Base-by-base conservation (phyloP, 2,888 invertebrate species). In the Sympetrum striolatum region DNA sequence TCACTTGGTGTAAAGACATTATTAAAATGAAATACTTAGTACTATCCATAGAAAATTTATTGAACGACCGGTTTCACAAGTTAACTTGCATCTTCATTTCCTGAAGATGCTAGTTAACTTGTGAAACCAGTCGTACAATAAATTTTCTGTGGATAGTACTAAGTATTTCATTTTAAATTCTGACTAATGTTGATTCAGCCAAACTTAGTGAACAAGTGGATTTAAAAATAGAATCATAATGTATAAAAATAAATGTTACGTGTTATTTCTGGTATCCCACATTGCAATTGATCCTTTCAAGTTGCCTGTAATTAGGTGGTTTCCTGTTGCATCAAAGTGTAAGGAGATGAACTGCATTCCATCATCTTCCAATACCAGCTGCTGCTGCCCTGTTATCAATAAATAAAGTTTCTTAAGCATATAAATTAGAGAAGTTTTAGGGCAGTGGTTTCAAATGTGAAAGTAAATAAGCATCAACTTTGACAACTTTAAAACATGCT, bases 211-310 rank as follows among this genome's bases (percentile, higher is more conserved):
- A 31, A 0, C 14, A 31, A 10, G 73, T 31, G 8, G 12, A 73
- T 31, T 31, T 73, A 8, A 31, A 73, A 73, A 12, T 73, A 73
- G 31, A 31, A 3, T 10, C 5, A 73, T 15, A 73, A 31, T 5
- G 5, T 18, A 31, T 8, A 73, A 1, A 25, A 73, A 73, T 25
- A 53, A 53, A 44, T 60, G 12, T 22, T 58, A 86, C 86, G 5
- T 86, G 35, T 86, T 12, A 64, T 14, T 86, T 91, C 96, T 95
- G 5, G 96, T 95, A 93, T 97, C 97, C 97, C 97, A 97, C 92
- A 97, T 93, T 35, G 95, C 95, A 81, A 97, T 96, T 14, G 96
- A 97, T 91, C 96, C 96, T 93, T 97, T 97, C 93, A 97, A 97
- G 3, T 97, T 97, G 10, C 97, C 97, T 0, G 97, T 97, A 92